These are phyloP conservation scores for Pseudochirops corinnae DNA, from an alignment of 2,797 vertebrate species.

Conservation along the genomic window DNA sequence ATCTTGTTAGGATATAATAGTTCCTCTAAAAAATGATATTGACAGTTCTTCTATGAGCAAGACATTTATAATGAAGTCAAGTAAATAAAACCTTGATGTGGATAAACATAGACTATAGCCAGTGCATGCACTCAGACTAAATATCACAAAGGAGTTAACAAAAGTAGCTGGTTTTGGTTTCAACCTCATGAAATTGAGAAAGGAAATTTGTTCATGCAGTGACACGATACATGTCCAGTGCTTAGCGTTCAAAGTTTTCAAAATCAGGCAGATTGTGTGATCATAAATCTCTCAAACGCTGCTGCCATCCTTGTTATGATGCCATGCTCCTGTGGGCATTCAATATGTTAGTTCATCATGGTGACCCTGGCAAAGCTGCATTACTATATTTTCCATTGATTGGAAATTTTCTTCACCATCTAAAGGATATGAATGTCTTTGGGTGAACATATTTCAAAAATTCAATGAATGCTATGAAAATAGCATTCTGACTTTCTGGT, in stretches of 20 bases:
- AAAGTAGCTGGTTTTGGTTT: slow-evolving; percentile 35
- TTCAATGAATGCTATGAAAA: not conserved
- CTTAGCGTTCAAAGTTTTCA: slow-evolving; percentile 20
- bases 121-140: not conserved
- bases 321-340: not conserved
- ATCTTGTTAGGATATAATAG: slow-evolving; percentile 78
- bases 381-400: not conserved
- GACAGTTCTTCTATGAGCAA: slow-evolving; percentile 70
- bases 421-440: not conserved
- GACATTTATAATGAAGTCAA: slow-evolving; percentile 75
- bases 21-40: slow-evolving; percentile 75
- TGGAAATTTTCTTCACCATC: not conserved
- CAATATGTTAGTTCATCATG: not conserved
- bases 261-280: not conserved
- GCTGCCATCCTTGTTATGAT: not conserved
- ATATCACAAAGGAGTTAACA: slow-evolving; percentile 1
- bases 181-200: not conserved
- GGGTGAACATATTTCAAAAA: slow-evolving; percentile 14
- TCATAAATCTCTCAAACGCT: not conserved
- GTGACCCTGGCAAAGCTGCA: not conserved
- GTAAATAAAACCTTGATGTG: slow-evolving; percentile 71
- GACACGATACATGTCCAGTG: not conserved
- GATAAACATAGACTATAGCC: slow-evolving; percentile 33
- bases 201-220: not conserved
- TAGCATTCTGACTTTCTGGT: not conserved